Evolutionary conservation across 2,888 invertebrate species (phyloP).

Genomic region (Chrysolina haemoptera): DNA sequence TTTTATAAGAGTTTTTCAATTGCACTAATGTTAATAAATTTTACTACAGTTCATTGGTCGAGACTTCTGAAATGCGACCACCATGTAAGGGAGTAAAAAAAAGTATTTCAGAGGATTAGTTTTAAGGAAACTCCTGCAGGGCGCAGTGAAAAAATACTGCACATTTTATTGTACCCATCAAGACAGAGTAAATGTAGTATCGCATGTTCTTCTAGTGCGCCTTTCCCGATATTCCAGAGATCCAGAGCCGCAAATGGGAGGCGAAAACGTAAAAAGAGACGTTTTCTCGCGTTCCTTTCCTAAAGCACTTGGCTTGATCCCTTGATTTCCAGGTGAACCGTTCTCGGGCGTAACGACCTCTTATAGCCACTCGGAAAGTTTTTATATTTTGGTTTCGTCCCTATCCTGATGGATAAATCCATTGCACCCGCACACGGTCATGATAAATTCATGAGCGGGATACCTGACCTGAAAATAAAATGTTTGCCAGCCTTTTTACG

Average conservation of each 20-base stretch:
- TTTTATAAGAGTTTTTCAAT: no score
- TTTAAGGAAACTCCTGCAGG: no score
- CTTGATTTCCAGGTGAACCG: conserved; percentile 23
- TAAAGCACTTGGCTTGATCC: conserved; percentile 27
- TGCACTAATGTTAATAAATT: no score
- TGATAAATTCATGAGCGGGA: conserved; percentile 42
- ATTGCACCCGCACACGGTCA: conserved; percentile 33
- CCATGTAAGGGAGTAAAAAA: no score
- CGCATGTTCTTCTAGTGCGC: background rate
- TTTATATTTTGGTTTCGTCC: conserved; percentile 30
- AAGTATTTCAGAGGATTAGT: no score
- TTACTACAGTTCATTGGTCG: no score
- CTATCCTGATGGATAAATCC: conserved; percentile 21
- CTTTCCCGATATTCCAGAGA: background rate
- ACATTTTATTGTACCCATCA: no score
- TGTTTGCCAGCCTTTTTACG: conserved; percentile 40
- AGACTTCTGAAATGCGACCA: no score
- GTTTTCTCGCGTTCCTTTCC: background rate
- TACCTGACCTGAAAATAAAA: conserved; percentile 45
- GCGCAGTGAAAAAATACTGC: background rate
- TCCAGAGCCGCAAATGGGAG: background rate
- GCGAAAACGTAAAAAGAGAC: background rate
- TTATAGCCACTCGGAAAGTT: conserved; percentile 27
- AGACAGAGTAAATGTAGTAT: background rate
- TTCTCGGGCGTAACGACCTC: conserved; percentile 16